These are phyloP conservation scores for Lycaena phlaeas DNA, from an alignment of 2,888 invertebrate genomes.

Conservation along the genomic window DNA sequence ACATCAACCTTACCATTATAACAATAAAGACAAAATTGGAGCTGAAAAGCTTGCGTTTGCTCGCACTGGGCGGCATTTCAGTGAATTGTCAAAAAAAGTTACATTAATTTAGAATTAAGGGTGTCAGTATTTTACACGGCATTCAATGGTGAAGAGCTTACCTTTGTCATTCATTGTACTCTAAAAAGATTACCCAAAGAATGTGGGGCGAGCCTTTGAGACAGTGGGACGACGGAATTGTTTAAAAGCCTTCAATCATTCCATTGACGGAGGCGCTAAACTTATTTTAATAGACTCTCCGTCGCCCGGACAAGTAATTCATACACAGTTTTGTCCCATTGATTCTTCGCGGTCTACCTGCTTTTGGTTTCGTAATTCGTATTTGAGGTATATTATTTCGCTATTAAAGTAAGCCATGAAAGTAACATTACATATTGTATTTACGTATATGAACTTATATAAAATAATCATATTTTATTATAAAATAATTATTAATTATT, in stretches of 20 bases:
- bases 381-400: conserved; percentile 11
- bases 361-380: conserved; percentile 24
- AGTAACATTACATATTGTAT: background rate
- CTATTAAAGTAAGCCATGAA: background rate
- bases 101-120: conserved; percentile 59
- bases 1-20: conserved; percentile 20
- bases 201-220: conserved; percentile 64
- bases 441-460: too few species aligned
- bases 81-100: conserved; percentile 52
- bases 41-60: background rate
- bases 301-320: conserved; percentile 60
- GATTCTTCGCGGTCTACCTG: conserved; percentile 43
- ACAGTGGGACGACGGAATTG: conserved; percentile 50
- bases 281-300: conserved; percentile 66
- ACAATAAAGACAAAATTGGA: conserved; percentile 8
- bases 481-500: too few species aligned
- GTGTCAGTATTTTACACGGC: conserved; percentile 43
- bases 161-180: conserved; percentile 54
- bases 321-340: conserved; percentile 49
- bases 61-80: conserved; percentile 55
- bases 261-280: conserved; percentile 66
- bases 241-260: conserved; percentile 65
- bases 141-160: conserved; percentile 46
- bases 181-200: conserved; percentile 61
- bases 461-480: too few species aligned